These are phyloP conservation scores for Xerus rutilus DNA, from an alignment of 2,797 vertebrate species.

Conservation along the genomic window DNA sequence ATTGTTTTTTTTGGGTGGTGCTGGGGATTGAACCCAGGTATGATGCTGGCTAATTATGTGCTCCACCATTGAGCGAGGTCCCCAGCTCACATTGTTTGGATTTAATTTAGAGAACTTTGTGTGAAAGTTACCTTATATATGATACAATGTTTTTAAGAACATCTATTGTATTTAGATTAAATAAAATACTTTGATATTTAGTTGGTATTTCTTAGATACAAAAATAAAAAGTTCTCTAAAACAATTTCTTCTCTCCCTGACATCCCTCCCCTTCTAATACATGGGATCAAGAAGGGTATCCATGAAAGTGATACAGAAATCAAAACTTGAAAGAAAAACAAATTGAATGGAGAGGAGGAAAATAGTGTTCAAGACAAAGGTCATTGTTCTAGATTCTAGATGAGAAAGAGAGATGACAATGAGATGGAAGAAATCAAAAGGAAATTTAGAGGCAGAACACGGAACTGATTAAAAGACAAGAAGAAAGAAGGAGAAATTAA, in stretches of 20 bases:
- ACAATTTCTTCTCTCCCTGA: neutral
- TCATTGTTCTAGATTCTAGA: neutral
- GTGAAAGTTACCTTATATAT: neutral
- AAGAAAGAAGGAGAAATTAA: neutral
- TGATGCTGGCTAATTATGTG: neutral
- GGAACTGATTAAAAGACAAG: neutral
- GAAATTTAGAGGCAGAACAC: neutral
- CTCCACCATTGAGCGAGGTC: neutral
- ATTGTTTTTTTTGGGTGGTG: neutral
- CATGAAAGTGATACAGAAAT: neutral
- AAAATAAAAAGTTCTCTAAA: neutral
- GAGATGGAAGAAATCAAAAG: neutral
- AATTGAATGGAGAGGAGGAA: neutral
- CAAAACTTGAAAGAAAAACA: neutral
- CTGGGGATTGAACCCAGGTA: neutral
- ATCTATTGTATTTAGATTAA: neutral
- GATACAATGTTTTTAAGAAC: neutral
- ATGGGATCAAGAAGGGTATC: neutral
- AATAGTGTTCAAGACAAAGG: neutral
- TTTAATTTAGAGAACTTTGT: neutral
- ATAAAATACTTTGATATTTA: conserved; percentile 31
- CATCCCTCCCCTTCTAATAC: no score
- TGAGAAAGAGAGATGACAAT: neutral
- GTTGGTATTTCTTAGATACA: neutral
- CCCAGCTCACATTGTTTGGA: neutral